Base-by-base conservation (phyloP, 2,888 invertebrate species). In the Germaria angustata region DNA sequence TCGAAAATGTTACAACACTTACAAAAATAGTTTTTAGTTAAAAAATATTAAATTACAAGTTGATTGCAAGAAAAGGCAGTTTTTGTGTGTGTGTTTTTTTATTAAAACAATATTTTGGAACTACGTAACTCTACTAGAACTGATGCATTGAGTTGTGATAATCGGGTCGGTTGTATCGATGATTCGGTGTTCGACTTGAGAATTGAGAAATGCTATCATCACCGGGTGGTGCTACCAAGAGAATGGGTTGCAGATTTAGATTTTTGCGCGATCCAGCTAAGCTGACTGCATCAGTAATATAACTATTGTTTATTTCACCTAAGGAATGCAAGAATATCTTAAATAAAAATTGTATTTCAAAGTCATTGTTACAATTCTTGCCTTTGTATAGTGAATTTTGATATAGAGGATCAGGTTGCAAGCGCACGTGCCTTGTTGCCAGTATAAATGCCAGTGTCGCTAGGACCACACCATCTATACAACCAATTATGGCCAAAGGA, bases 371-470 rank as follows among this genome's bases (percentile, higher is more conserved):
- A 24, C 32, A 41, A 24, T 4, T 41, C 32, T 76, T 86, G 94
- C 94, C 94, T 93, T 94, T 94, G 89, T 93, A 94, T 44, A 94
- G 94, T 4, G 94, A 94, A 84, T 93, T 94, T 84, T 95, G 94
- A 90, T 94, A 95, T 44, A 94, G 93, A 9, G 95, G 95, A 90
- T 97, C 97, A 0, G 96, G 95, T 88, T 96, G 96, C 61, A 97
- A 92, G 73, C 95, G 93, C 17, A 97, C 95, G 91, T 98, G 98
- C 75, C 97, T 92, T 6, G 97, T 96, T 36, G 98, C 98, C 86
- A 99, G 93, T 87, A 98, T 97, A 92, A 99, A 98, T 13, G 98
- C 98, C 78, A 99, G 93, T 0, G 96, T 95, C 0, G 98, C 95
- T 61, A 89, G 75, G 6, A 88, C 88, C 22, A 89, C 86, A 15